Base-by-base conservation (phyloP, 2,888 invertebrate genomes). In the Saturnia japonica region DNA sequence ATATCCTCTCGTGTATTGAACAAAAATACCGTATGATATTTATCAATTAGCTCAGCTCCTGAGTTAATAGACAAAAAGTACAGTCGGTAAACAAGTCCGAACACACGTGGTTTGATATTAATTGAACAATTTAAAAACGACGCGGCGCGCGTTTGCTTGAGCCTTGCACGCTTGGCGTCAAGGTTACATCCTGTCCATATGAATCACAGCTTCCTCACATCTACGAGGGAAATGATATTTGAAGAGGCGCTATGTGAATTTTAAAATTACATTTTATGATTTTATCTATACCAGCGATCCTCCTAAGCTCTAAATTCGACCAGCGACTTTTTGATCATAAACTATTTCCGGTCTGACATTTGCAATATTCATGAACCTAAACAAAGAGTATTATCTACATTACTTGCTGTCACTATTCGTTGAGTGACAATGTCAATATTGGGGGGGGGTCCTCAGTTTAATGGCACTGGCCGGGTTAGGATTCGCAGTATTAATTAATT, bases 111-210 rank as follows among this genome's bases (percentile, higher is more conserved):
- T 47, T 28, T 25, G 47, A 7, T 68, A 47, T n/a, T 68, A 68
- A 68, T 68, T 68, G 43, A 14, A 68, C 45, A 34, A 45, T 68
- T 47, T 68, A 34, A 19, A 68, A 68, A 28, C 68, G 6, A 28
- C 47, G 14, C 68, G 47, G 19, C 43, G 68, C 16, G n/a, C n/a
- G n/a, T 19, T 34, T 34, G 34, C 11, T 22, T 67, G n/a, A 68
- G 64, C 68, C 68, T 68, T 68, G 68, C 68, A 47, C 68, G 47
- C 14, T 68, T 28, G 19, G 28, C 45, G 45, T 68, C 47, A 69
- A 69, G 69, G 69, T 69, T 45, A 69, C 69, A 62, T 69, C 69
- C 69, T 69, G 69, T 45, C 40, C 22, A n/a, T 11, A 57, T 69
- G 54, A 60, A 64, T 69, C 69, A 69, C 69, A 40, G 64, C 40